A percentile compares a stretch with the other conserved stretches of the same genome.
Conservation (phyloP, 2,888 invertebrate species). For the Drosophila gaucha region DNA sequence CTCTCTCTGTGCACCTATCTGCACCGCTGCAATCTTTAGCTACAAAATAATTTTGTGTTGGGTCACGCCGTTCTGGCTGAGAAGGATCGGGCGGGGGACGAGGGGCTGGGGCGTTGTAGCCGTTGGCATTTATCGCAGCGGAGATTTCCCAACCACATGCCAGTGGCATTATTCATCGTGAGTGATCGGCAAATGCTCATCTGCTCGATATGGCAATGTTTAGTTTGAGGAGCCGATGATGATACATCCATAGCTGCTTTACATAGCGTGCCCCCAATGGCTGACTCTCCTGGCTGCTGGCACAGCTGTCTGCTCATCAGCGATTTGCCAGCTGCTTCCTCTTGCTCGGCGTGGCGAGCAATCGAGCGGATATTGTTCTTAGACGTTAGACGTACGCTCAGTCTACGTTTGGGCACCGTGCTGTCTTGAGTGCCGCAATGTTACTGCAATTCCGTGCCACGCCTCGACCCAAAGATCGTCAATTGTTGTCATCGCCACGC, state of each 20-base stretch:
- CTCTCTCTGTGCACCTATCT: background rate
- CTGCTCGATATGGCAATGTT: slow-evolving; percentile 38
- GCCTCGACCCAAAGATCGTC: slow-evolving; percentile 42
- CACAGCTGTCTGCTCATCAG: slow-evolving; percentile 8
- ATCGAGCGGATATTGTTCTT: slow-evolving; percentile 36
- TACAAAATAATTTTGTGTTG: slow-evolving; percentile 4
- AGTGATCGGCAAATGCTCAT: slow-evolving; percentile 11
- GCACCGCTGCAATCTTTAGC: slow-evolving; percentile 4
- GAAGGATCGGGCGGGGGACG: background rate
- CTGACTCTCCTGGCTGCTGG: background rate
- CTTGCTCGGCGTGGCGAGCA: slow-evolving; percentile 6
- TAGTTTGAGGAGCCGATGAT: slow-evolving; percentile 27
- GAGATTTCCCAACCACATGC: slow-evolving; percentile 76
- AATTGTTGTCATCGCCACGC: slow-evolving; percentile 24
- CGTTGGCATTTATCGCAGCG: slow-evolving; percentile 25
- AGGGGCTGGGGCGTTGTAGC: slow-evolving; percentile 8
- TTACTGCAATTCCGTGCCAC: slow-evolving; percentile 51
- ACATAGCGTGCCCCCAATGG: background rate
- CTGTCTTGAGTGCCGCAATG: slow-evolving; percentile 62
- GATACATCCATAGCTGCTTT: slow-evolving; percentile 2
- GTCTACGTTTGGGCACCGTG: slow-evolving; percentile 71
- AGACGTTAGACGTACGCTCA: slow-evolving; percentile 48
- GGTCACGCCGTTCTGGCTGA: background rate
- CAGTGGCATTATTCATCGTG: slow-evolving; percentile 64
- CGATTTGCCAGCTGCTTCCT: slow-evolving; percentile 13